Conservation (phyloP, 2,888 invertebrate species). For the Drosophila falleni region DNA sequence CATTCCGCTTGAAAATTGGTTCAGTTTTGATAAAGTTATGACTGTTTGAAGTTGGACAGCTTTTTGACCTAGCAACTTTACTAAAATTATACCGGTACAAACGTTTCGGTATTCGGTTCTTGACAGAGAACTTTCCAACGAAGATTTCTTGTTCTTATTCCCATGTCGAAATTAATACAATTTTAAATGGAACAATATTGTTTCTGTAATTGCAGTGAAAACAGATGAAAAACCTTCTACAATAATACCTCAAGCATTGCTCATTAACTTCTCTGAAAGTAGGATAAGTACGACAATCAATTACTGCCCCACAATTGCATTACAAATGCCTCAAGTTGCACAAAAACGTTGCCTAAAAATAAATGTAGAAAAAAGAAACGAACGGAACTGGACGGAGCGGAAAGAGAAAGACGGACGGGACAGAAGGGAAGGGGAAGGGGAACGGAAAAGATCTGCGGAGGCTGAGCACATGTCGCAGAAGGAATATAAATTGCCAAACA, state of each 20-base stretch:
- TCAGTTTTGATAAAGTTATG: no score
- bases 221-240: conserved; percentile 30
- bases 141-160: not conserved
- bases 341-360: conserved; percentile 60
- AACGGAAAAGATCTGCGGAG: conserved; percentile 19
- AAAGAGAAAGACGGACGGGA: conserved; percentile 3
- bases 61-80: no score
- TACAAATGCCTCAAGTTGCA: conserved; percentile 48
- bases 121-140: no score
- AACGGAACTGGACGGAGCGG: conserved; percentile 36
- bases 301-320: conserved; percentile 75
- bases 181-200: conserved; percentile 12
- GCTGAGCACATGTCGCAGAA: conserved; percentile 59
- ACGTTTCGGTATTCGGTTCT: no score
- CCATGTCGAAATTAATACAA: conserved; percentile 7
- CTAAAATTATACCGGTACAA: no score
- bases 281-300: conserved; percentile 73
- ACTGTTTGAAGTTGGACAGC: no score
- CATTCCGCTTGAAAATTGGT: no score
- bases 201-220: conserved; percentile 6
- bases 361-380: conserved; percentile 30
- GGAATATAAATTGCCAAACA: conserved; percentile 81
- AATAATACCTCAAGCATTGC: conserved; percentile 33
- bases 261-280: conserved; percentile 41
- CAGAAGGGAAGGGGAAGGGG: not conserved